A percentile compares a stretch with the other conserved stretches of the same genome.
Conservation (phyloP, 2,797 vertebrate genomes). For the Lycodopsis pacificus region DNA sequence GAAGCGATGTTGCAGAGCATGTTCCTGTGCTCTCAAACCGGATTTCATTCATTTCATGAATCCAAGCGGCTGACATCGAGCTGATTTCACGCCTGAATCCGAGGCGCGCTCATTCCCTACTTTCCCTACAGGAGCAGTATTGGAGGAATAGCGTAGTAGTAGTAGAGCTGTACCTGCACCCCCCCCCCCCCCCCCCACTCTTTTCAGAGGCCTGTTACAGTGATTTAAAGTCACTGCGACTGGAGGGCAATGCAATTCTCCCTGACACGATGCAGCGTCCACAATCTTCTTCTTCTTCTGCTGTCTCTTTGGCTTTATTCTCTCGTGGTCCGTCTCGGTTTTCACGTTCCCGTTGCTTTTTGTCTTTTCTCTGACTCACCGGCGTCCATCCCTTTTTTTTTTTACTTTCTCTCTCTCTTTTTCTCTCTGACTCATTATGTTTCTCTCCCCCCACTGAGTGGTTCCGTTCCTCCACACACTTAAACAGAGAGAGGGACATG, state of each 20-base stretch:
- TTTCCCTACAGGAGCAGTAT: background rate
- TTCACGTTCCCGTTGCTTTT: constrained; percentile 12
- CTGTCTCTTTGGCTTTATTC: constrained; percentile 47
- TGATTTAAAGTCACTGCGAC: constrained; percentile 72
- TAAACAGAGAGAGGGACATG: constrained; percentile 63
- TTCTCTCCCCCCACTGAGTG: constrained; percentile 15
- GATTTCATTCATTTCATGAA: constrained; percentile 33
- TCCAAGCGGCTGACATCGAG: constrained; percentile 31
- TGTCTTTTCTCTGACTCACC: background rate
- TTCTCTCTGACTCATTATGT: constrained; percentile 37
- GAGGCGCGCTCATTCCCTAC: background rate
- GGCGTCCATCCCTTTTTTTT: background rate
- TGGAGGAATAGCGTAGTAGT: constrained; percentile 28
- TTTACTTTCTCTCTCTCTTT: background rate
- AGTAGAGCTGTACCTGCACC: constrained; percentile 55
- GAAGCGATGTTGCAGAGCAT: constrained; percentile 17
- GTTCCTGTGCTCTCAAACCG: constrained; percentile 10
- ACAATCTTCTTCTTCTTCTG: constrained; percentile 40
- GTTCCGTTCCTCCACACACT: constrained; percentile 60
- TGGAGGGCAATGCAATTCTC: constrained; percentile 56
- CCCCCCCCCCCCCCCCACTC: constrained; percentile 8
- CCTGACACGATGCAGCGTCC: constrained; percentile 66
- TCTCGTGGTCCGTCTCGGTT: constrained; percentile 8
- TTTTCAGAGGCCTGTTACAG: constrained; percentile 55
- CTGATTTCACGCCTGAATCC: constrained; percentile 38